Conservation (phyloP, 2,888 invertebrate species). For the Laothoe populi region DNA sequence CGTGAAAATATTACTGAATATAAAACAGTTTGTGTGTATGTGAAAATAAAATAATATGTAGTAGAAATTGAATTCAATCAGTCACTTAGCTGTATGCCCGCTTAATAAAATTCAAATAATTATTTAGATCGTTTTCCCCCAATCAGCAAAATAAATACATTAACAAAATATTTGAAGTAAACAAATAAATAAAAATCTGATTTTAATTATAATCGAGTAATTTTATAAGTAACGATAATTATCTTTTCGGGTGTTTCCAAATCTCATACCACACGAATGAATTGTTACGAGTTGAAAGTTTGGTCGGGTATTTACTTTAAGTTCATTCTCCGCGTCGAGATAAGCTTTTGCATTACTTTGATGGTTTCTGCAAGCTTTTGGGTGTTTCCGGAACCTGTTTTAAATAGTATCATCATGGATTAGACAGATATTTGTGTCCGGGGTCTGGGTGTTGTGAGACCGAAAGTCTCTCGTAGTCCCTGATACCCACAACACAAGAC, state of each 20-base stretch:
- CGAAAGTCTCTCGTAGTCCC: too few species aligned
- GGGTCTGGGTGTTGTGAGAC: too few species aligned
- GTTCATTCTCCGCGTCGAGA: conserved; percentile 16
- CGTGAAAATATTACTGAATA: too few species aligned
- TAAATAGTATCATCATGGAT: background rate
- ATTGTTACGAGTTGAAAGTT: conserved; percentile 14
- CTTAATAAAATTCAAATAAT: background rate
- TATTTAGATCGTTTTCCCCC: too few species aligned
- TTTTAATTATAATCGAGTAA: background rate
- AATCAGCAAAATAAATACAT: too few species aligned
- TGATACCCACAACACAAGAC: too few species aligned
- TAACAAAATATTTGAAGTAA: background rate
- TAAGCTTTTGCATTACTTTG: conserved; percentile 14
- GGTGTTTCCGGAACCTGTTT: background rate
- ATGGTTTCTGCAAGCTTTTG: background rate
- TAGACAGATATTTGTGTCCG: background rate
- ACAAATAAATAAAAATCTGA: background rate
- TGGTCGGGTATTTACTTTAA: conserved; percentile 4
- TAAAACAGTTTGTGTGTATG: too few species aligned
- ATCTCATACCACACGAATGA: conserved; percentile 1
- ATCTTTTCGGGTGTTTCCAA: background rate
- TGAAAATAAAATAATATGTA: too few species aligned
- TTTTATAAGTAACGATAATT: background rate
- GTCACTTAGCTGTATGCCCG: too few species aligned
- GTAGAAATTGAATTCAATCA: too few species aligned